Percentiles rank a stretch among this genome's conserved stretches.
phyloP scores from a whole-genome alignment of 1,140 invertebrate genomes.

The Pararge aegeria region DNA sequence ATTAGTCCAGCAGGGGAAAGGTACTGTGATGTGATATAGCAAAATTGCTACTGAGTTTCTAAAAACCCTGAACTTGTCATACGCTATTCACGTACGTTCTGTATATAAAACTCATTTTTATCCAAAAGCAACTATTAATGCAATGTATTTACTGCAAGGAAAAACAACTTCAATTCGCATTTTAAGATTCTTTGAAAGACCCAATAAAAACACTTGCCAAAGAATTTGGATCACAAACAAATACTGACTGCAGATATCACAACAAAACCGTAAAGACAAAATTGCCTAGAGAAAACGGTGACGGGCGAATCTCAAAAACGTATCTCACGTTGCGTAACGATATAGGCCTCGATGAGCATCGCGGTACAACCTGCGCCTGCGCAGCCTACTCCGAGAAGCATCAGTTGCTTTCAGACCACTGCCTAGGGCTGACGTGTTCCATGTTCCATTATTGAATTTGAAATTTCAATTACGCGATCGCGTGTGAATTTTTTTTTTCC shows the following conservation, averaged over 20 bases:
- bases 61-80: too few relatives aligned
- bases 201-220: too few relatives aligned
- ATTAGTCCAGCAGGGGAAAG: too few relatives aligned
- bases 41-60: too few relatives aligned
- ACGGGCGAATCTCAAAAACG: conserved; percentile 12
- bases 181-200: too few relatives aligned
- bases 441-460: not conserved
- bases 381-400: conserved; percentile 28
- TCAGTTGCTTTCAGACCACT: conserved; percentile 37
- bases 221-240: not conserved
- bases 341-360: conserved; percentile 15
- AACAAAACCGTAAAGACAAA: conserved; percentile 2
- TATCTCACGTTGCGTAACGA: conserved; percentile 21
- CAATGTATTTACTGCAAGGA: too few relatives aligned
- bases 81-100: too few relatives aligned
- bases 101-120: too few relatives aligned
- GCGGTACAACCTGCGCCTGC: conserved; percentile 24
- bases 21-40: too few relatives aligned
- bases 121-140: too few relatives aligned
- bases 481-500: conserved; percentile 22
- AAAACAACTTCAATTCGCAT: too few relatives aligned
- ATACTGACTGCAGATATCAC: not conserved
- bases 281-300: conserved; percentile 10
- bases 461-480: conserved; percentile 7
- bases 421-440: conserved; percentile 12